A percentile compares a stretch with the other conserved stretches of the same genome.
Conservation (phyloP, 2,888 invertebrate species). For the Volucella zonaria region DNA sequence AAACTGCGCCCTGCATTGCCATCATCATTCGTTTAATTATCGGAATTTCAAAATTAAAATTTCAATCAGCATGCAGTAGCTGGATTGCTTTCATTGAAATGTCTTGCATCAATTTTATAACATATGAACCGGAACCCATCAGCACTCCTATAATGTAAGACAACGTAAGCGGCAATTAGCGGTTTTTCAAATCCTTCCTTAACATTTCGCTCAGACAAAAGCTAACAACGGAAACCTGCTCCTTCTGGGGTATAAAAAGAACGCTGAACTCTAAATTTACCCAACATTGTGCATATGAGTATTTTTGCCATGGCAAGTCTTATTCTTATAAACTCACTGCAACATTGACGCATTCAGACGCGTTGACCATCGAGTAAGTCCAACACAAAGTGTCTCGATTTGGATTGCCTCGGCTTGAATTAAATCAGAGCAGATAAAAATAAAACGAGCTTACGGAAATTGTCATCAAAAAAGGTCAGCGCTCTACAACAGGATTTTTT, state of each 20-base stretch:
- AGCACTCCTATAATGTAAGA: conserved; percentile 24
- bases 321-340: conserved; percentile 58
- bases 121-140: conserved; percentile 8
- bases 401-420: conserved; percentile 22
- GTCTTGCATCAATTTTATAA: conserved; percentile 22
- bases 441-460: conserved; percentile 64
- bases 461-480: conserved; percentile 71
- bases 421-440: conserved; percentile 49
- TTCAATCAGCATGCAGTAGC: conserved; percentile 10
- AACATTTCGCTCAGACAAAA: conserved; percentile 10
- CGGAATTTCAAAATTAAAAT: conserved; percentile 15
- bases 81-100: conserved; percentile 15
- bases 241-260: conserved; percentile 52
- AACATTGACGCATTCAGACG: conserved; percentile 57
- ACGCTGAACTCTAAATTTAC: conserved; percentile 63
- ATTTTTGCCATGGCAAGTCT: conserved; percentile 26
- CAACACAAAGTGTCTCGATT: conserved; percentile 41
- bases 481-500: conserved; percentile 72
- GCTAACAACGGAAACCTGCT: conserved; percentile 41
- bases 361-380: conserved; percentile 9
- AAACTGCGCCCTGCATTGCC: background rate
- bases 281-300: conserved; percentile 41
- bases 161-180: conserved; percentile 41
- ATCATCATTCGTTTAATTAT: conserved; percentile 20
- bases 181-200: conserved; percentile 49